These are phyloP conservation scores for Drosophila prosaltans DNA, from an alignment of 1,140 invertebrate species.

Conservation along the genomic window DNA sequence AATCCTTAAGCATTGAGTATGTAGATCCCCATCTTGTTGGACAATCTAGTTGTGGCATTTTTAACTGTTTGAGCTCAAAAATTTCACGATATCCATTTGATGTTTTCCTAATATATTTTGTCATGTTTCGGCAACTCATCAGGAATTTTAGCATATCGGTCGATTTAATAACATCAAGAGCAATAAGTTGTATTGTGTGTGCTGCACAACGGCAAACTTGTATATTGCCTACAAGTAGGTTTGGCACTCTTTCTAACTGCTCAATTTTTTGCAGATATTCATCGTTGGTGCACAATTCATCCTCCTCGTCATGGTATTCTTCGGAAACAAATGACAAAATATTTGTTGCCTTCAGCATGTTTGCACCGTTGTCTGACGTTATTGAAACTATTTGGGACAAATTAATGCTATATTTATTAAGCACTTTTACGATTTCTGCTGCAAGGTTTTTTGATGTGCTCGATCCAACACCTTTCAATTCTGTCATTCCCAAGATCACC, in stretches of 20 bases:
- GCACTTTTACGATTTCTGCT: constrained; percentile 10
- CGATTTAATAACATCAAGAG: neutral
- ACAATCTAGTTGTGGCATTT: constrained; percentile 40
- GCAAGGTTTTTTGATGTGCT: constrained; percentile 9
- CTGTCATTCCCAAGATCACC: too few relatives aligned
- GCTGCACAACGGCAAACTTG: too few relatives aligned
- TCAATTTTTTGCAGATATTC: too few relatives aligned
- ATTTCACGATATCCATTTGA: constrained; percentile 25
- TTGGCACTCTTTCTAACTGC: too few relatives aligned
- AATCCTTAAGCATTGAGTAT: constrained; percentile 2
- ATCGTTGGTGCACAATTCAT: too few relatives aligned
- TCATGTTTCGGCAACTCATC: constrained; percentile 26
- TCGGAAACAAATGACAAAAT: too few relatives aligned
- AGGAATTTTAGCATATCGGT: neutral
- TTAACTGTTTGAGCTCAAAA: constrained; percentile 29
- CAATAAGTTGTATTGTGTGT: too few relatives aligned
- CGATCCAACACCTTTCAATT: neutral
- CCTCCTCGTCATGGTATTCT: too few relatives aligned
- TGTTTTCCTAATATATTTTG: constrained; percentile 27
- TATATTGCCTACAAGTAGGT: too few relatives aligned
- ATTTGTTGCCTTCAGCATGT: too few relatives aligned
- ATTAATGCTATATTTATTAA: constrained; percentile 16
- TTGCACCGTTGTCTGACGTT: constrained; percentile 3
- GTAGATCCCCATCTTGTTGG: constrained; percentile 31
- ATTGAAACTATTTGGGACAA: constrained; percentile 16